A percentile compares a stretch with the other conserved stretches of the same genome.
Evolutionary conservation across 2,888 invertebrate species (phyloP).

Genomic region (Caradrina kadenii): DNA sequence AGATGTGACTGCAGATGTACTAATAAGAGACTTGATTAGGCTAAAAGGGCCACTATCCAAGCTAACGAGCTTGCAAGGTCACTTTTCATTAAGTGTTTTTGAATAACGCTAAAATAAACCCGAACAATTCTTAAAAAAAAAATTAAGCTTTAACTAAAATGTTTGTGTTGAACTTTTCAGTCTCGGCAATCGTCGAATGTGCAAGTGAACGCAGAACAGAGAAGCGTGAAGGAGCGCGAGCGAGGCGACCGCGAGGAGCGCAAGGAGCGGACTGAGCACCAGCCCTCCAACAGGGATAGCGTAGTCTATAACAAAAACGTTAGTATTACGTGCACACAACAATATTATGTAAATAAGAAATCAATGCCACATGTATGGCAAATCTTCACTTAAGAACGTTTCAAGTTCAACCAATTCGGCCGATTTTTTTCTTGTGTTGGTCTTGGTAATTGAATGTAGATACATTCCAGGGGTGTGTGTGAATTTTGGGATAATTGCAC

Average conservation of each 20-base stretch:
- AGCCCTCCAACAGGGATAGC: conserved; percentile 78
- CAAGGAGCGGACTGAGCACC: conserved; percentile 81
- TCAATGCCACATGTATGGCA: too few relatives aligned
- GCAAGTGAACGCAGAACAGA: conserved; percentile 82
- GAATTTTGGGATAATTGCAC: too few relatives aligned
- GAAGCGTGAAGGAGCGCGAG: conserved; percentile 82
- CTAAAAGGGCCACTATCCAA: background rate
- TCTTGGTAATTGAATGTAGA: too few relatives aligned
- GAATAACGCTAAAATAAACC: too few relatives aligned
- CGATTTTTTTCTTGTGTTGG: too few relatives aligned
- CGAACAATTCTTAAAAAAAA: too few relatives aligned
- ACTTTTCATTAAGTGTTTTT: too few relatives aligned
- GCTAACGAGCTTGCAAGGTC: too few relatives aligned
- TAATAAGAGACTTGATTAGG: background rate
- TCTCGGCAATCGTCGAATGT: conserved; percentile 80
- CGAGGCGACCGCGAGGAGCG: conserved; percentile 78
- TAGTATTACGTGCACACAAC: conserved; percentile 61
- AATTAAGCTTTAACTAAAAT: background rate
- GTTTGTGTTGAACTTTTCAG: conserved; percentile 66
- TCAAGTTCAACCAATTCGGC: too few relatives aligned
- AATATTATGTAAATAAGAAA: too few relatives aligned
- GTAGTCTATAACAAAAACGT: conserved; percentile 84
- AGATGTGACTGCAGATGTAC: background rate
- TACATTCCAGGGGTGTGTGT: too few relatives aligned
- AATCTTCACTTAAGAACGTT: too few relatives aligned